phyloP scores from a whole-genome alignment of 2,113 vertebrate species.

The Campylorhamphus procurvoides region DNA sequence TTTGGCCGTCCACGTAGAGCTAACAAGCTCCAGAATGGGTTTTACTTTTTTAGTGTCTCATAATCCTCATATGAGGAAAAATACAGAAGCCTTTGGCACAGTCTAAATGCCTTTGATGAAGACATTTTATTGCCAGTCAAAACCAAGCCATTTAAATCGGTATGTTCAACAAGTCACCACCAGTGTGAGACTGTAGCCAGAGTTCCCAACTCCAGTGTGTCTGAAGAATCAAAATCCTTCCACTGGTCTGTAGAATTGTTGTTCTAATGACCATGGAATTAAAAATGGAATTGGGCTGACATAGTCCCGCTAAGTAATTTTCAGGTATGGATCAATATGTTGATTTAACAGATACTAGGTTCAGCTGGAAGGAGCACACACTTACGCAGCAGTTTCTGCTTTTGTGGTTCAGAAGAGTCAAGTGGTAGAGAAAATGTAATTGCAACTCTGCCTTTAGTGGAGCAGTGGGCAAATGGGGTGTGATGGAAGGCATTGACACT shows the following conservation, averaged over 20 bases:
- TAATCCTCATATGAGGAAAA: not conserved
- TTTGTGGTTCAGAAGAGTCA: not conserved
- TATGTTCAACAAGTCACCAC: not conserved
- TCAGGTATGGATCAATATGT: not conserved
- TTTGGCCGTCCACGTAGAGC: not conserved
- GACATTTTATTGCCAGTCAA: not conserved
- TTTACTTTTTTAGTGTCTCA: not conserved
- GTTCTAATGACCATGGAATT: not conserved
- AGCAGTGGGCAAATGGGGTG: not conserved
- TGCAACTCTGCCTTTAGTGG: not conserved
- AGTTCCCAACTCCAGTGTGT: not conserved
- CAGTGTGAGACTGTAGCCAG: not conserved
- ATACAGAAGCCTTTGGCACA: not conserved
- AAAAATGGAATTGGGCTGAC: not conserved
- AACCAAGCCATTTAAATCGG: not conserved
- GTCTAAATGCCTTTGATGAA: not conserved
- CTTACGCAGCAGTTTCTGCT: not conserved
- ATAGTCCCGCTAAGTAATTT: not conserved
- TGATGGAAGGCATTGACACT: not conserved
- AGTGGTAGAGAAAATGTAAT: not conserved
- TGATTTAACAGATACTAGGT: not conserved
- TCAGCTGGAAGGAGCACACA: not conserved
- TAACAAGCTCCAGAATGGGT: not conserved
- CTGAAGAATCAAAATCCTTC: not conserved
- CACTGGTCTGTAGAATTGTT: not conserved